phyloP scores from a whole-genome alignment of 2,888 invertebrate genomes.

The Hartigia nigra region DNA sequence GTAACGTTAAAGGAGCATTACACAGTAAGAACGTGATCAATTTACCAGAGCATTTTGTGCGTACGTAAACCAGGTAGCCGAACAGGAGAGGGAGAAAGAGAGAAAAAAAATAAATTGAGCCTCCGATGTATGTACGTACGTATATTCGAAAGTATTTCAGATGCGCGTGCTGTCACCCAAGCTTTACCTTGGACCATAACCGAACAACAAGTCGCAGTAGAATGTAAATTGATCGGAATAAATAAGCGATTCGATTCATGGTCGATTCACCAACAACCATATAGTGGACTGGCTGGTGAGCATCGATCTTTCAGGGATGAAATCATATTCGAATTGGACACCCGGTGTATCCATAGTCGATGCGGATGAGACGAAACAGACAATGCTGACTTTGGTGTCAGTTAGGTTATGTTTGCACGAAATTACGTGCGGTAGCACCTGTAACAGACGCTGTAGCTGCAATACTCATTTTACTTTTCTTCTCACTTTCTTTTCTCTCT shows the following conservation, averaged over 20 bases:
- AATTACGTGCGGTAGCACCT: constrained; percentile 27
- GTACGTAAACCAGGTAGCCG: constrained; percentile 10
- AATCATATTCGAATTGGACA: background rate
- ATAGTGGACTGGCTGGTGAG: background rate
- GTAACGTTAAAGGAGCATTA: constrained; percentile 3
- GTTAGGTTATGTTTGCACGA: background rate
- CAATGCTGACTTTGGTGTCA: background rate
- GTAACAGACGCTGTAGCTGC: constrained; percentile 24
- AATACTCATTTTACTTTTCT: constrained; percentile 6
- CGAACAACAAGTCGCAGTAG: constrained; percentile 19
- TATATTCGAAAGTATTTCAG: background rate
- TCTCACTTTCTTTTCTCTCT: background rate
- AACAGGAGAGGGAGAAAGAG: background rate
- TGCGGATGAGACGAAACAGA: background rate
- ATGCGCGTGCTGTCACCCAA: constrained; percentile 9
- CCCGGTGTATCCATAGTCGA: background rate
- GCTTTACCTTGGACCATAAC: constrained; percentile 14
- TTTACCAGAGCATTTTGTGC: constrained; percentile 8
- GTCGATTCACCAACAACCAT: background rate
- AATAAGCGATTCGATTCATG: constrained; percentile 14
- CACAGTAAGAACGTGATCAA: constrained; percentile 5
- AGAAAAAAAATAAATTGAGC: background rate
- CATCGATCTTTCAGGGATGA: background rate
- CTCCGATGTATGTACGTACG: background rate
- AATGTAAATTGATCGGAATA: constrained; percentile 28